Percentiles rank a stretch among this genome's conserved stretches.
These are phyloP conservation scores for Philereme vetulata DNA, from an alignment of 2,888 invertebrate species.

Conservation along the genomic window DNA sequence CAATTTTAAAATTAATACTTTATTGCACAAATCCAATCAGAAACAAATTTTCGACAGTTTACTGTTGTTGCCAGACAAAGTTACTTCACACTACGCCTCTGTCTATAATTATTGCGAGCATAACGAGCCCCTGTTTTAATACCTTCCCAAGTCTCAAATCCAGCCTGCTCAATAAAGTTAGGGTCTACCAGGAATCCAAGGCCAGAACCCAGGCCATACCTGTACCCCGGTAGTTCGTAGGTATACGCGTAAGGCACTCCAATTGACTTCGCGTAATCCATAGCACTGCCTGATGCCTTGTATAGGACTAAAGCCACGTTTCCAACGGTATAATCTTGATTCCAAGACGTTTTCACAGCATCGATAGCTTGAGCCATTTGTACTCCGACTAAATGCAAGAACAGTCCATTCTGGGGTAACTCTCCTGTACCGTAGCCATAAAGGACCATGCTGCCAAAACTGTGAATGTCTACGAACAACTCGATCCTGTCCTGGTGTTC, in stretches of 20 bases:
- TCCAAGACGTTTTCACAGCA: slow-evolving; percentile 66
- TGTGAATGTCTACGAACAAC: slow-evolving; percentile 89
- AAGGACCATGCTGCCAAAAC: slow-evolving; percentile 87
- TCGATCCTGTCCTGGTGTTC: slow-evolving; percentile 77
- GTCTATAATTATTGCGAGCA: slow-evolving; percentile 46
- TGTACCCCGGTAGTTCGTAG: slow-evolving; percentile 84
- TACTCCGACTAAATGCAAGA: slow-evolving; percentile 70
- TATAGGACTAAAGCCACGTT: slow-evolving; percentile 77
- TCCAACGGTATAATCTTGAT: slow-evolving; percentile 77
- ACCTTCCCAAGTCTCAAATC: slow-evolving; percentile 85
- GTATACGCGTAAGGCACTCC: slow-evolving; percentile 84
- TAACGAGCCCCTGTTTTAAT: slow-evolving; percentile 75
- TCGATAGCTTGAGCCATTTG: slow-evolving; percentile 73
- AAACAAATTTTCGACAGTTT: too few species aligned
- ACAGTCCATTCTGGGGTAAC: slow-evolving; percentile 70
- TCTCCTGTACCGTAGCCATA: slow-evolving; percentile 83
- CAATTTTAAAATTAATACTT: not conserved
- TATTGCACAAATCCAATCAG: not conserved
- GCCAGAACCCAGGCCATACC: slow-evolving; percentile 45
- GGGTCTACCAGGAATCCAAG: slow-evolving; percentile 83
- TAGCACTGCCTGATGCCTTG: slow-evolving; percentile 85
- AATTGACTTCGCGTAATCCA: slow-evolving; percentile 84
- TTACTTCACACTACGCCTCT: slow-evolving; percentile 18
- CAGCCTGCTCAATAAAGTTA: slow-evolving; percentile 81
- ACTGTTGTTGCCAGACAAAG: too few species aligned